phyloP scores from a whole-genome alignment of 2,797 vertebrate genomes.

The Poecile montanus region DNA sequence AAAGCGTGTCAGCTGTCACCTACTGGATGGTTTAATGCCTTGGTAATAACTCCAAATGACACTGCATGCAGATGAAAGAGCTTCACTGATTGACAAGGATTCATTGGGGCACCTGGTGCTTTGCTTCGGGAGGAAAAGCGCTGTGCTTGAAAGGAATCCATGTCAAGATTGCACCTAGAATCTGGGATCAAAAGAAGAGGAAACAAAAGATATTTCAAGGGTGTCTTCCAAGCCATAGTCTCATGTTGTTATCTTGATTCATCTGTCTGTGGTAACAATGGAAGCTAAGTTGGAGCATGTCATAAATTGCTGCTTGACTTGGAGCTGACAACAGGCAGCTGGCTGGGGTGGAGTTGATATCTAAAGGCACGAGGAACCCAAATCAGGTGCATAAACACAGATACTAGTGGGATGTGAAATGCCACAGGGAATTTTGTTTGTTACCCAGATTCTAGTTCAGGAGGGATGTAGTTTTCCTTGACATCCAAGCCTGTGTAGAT shows the following conservation, averaged over 20 bases:
- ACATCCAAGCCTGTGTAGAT: not conserved
- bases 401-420: not conserved
- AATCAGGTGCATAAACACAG: too few species aligned
- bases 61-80: not conserved
- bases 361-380: not conserved
- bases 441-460: not conserved
- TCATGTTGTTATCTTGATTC: not conserved
- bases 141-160: not conserved
- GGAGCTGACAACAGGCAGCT: not conserved
- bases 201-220: not conserved
- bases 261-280: not conserved
- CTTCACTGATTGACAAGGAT: not conserved
- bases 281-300: not conserved
- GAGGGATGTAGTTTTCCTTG: not conserved
- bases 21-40: not conserved
- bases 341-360: not conserved
- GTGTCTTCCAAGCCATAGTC: not conserved
- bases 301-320: not conserved
- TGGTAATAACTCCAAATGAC: not conserved
- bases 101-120: not conserved
- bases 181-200: not conserved
- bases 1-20: not conserved
- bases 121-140: not conserved
- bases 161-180: not conserved
- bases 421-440: not conserved